phyloP scores from a whole-genome alignment of 2,113 vertebrate genomes.

The Sprattus sprattus region DNA sequence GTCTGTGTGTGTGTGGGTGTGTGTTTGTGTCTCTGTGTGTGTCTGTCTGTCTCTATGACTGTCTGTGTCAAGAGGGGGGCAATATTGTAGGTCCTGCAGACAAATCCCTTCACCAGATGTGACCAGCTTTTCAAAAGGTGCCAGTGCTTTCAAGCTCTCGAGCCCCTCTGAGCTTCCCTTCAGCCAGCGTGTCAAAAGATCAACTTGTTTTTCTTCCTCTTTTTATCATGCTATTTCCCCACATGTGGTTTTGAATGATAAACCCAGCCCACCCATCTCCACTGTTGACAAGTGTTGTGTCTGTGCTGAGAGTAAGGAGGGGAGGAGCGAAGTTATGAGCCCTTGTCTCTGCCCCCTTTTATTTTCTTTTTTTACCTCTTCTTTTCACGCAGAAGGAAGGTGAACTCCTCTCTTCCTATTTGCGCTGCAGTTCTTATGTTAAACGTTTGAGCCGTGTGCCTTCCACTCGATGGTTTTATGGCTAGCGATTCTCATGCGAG shows the following conservation, averaged over 20 bases:
- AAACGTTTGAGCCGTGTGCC: conserved; percentile 67
- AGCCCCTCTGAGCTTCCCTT: conserved; percentile 47
- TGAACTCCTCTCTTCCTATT: conserved; percentile 67
- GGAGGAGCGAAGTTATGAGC: conserved; percentile 40
- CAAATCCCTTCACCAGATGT: conserved; percentile 70
- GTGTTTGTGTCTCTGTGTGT: not conserved
- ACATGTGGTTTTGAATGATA: conserved; percentile 41
- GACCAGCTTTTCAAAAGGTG: conserved; percentile 58
- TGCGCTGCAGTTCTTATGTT: conserved; percentile 65
- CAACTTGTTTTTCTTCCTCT: conserved; percentile 51
- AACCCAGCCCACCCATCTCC: conserved; percentile 29
- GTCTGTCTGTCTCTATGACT: not conserved
- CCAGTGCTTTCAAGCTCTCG: conserved; percentile 46
- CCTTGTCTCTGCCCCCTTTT: conserved; percentile 37
- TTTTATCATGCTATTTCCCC: conserved; percentile 44
- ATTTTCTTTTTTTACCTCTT: conserved; percentile 44
- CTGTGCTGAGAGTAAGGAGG: conserved; percentile 19
- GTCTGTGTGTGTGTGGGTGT: conserved; percentile 23
- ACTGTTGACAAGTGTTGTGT: not conserved
- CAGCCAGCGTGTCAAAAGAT: conserved; percentile 48
- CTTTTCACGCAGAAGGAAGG: conserved; percentile 71
- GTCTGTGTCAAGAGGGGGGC: not conserved
- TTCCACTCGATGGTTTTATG: conserved; percentile 72
- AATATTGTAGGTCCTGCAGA: conserved; percentile 40
- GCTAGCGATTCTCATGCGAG: conserved; percentile 70